Base-by-base conservation (phyloP, 2,888 invertebrate species). In the Carcina quercana region DNA sequence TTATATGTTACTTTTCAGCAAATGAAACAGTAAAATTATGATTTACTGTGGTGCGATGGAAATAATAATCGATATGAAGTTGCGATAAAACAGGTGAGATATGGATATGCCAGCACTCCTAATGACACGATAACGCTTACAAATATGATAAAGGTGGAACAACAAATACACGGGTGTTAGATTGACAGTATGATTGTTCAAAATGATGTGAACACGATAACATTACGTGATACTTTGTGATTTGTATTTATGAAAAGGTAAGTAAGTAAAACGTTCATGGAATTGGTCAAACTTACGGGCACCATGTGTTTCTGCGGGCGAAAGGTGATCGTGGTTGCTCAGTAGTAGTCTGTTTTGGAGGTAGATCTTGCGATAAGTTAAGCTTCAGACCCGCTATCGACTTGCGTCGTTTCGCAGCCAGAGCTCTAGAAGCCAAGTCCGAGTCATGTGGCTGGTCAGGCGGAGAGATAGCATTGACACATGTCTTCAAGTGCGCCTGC, bases 281-380 rank as follows among this genome's bases (percentile, higher is more conserved):
- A n/a, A n/a, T n/a, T n/a, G n/a, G n/a, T n/a, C n/a, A 45, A 53
- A 78, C 83, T 83, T 73, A 85, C 85, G 84, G 73, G 69, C 84
- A 83, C 85, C 85, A 85, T 50, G 85, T 84, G 66, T 85, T 85
- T 46, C 85, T 69, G 50, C 85, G 80, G 35, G 64, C 73, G 48
- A 67, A 64, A 42, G 54, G 54, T 28, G 64, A 60, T 46, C 78
- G 71, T 32, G 62, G 46, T 38, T 49, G 66, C 51, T 74, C 70
- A 30, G 60, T 41, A 6, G 64, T 38, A 13, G 65, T 53, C 35
- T 64, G 47, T 53, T 64, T 80, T 37, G 61, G 59, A 37, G 50
- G 65, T 30, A 52, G 44, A 14, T 83, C 83, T 37, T 64, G 53
- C 3, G 68, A 52, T 31, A 83, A 59, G 50, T 64, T 80, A 28